These are phyloP conservation scores for Platanista minor DNA, from an alignment of 2,113 vertebrate species.

Conservation along the genomic window DNA sequence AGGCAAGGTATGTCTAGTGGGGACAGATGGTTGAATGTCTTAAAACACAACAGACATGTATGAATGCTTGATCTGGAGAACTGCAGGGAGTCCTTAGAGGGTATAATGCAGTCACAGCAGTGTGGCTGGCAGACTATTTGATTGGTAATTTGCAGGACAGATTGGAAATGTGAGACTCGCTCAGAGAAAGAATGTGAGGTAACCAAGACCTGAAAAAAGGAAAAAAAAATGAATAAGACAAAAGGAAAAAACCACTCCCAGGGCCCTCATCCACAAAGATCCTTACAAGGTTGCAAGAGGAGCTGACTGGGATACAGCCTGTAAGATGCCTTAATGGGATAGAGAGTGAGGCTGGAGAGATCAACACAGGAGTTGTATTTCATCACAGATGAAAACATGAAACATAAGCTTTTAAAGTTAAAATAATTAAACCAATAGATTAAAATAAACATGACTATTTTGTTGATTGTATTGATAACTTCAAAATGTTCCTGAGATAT, in stretches of 20 bases:
- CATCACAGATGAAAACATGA: not conserved
- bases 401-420: not conserved
- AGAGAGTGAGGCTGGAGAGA: not conserved
- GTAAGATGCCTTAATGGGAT: not conserved
- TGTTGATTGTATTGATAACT: not conserved
- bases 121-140: not conserved
- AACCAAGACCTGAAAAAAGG: not conserved
- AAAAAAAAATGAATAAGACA: not conserved
- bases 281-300: not conserved
- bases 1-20: not conserved
- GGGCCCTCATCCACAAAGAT: not conserved
- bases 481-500: not conserved
- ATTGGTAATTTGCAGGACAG: not conserved
- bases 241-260: not conserved
- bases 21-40: not conserved
- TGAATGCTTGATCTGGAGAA: not conserved
- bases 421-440: slow-evolving; percentile 9
- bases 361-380: not conserved
- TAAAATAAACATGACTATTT: slow-evolving; percentile 25
- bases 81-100: not conserved
- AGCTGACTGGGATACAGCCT: not conserved
- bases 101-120: not conserved
- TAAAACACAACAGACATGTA: not conserved
- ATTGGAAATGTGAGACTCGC: not conserved
- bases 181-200: not conserved